A percentile compares a stretch with the other conserved stretches of the same genome.
Evolutionary conservation across 1,140 invertebrate genomes (phyloP).

Genomic region (Drosophila watanabei): DNA sequence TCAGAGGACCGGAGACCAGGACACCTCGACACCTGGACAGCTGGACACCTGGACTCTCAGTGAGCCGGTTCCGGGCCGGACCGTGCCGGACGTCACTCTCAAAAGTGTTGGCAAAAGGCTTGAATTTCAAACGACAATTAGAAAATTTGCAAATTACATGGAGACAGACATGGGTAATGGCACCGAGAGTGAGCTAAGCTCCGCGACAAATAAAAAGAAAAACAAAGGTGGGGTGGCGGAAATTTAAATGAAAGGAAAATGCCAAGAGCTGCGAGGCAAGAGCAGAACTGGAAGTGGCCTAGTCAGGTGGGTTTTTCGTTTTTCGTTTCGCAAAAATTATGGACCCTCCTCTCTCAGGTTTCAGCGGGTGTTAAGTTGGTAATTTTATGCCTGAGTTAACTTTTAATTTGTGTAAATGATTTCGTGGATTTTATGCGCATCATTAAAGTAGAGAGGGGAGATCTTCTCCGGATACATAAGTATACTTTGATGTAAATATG

Average conservation of each 20-base stretch:
- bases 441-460: slow-evolving; percentile 59
- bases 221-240: slow-evolving; percentile 36
- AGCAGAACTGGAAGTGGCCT: slow-evolving; percentile 32
- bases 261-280: slow-evolving; percentile 22
- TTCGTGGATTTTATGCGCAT: slow-evolving; percentile 79
- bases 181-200: slow-evolving; percentile 12
- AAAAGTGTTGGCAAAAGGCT: slow-evolving; percentile 74
- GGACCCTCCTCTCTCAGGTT: slow-evolving; percentile 19
- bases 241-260: slow-evolving; percentile 66
- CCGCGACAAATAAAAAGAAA: slow-evolving; percentile 35
- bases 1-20: slow-evolving; percentile 17
- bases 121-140: slow-evolving; percentile 82
- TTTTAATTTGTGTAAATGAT: slow-evolving; percentile 84
- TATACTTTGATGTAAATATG: slow-evolving; percentile 62
- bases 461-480: slow-evolving; percentile 21
- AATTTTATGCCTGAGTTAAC: slow-evolving; percentile 85
- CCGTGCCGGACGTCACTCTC: slow-evolving; percentile 59
- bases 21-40: not conserved
- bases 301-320: slow-evolving; percentile 40
- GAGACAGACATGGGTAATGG: slow-evolving; percentile 34
- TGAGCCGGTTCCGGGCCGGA: slow-evolving; percentile 28
- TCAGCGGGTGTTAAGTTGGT: slow-evolving; percentile 83
- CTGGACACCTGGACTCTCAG: not conserved
- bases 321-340: not conserved
- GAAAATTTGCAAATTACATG: slow-evolving; percentile 82